Evolutionary conservation across 2,113 vertebrate species (phyloP), one percentile per base, ranked within the genome.

Genomic region (Upupa epops): DNA sequence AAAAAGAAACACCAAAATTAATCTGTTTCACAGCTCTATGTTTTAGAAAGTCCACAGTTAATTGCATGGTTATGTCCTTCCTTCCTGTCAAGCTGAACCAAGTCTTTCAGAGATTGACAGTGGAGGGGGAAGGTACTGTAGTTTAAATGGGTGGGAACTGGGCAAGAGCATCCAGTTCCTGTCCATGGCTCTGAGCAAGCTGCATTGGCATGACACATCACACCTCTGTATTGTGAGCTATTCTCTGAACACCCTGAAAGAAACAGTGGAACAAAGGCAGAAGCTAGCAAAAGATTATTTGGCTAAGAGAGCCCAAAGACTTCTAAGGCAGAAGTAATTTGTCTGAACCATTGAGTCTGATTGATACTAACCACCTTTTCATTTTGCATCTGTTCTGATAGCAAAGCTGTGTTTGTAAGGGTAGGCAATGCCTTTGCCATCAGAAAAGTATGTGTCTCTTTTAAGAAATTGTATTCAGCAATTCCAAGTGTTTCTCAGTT

Each of bases 181-280:
- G 9, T 8, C 45, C 55, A 34, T 32, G 68, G 48, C 69, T 49
- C 28, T 15, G n/a, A 36, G 45, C 36, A n/a, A 32, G 26, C 51
- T 11, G 48, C 0, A 0, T 32, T 31, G 6, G 21, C 18, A 0
- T 5, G 22, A 42, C 6, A 3, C 9, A 3, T 18, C 45, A 16
- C 8, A 1, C 19, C n/a, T 55, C 26, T 32, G 21, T 28, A 5
- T 24, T 58, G 26, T 32, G 12, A 49, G 36, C 36, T 59, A 21
- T 59, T 59, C 56, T 76, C 45, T 29, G 18, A 40, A 36, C 26
- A 15, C 28, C 28, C 13, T 2, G 0, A 1, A 45, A 45, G 45
- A 45, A 12, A 45, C 17, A 10, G 34, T 70, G 31, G 48, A 55
- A 49, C 11, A 56, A 19, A 58, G n/a, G 17, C 29, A 36, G 18